Evolutionary conservation across 1,140 invertebrate genomes (phyloP), one percentile per base, ranked within the genome.

Genomic region (Zaprionus ghesquierei): DNA sequence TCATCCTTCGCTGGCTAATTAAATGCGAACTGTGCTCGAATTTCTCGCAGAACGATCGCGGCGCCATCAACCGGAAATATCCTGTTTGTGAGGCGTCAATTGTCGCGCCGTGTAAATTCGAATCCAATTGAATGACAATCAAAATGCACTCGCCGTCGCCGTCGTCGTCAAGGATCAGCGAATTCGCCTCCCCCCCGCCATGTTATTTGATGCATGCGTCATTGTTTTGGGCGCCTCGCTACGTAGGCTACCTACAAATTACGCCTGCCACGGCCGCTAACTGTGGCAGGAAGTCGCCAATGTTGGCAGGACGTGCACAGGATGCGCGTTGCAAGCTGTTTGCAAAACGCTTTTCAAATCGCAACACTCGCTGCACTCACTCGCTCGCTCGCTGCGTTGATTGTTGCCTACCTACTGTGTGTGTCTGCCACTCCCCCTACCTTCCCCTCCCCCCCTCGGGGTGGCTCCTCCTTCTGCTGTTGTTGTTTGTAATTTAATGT

Each of bases 71-170:
- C 35, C 64, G 79, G 75, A 82, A 70, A 69, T 70, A 68, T 79
- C 68, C 84, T 89, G 84, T 89, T 89, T 84, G 69, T 53, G 55
- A 89, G 84, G 84, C 84, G 84, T 89, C 85, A 89, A 89, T 87
- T 89, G 79, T 89, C 84, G 89, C 85, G 81, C 84, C 29, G 20
- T 38, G 75, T 68, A 84, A 87, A 87, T 85, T 90, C 89, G 84
- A 90, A 90, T 90, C 80, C 89, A 90, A 90, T 90, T 90, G 89
- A 90, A 90, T 90, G 78, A 90, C 89, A 90, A 90, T 90, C 84
- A 90, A 90, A 89, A 84, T 73, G 74, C 81, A 80, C 73, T 74
- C 68, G 69, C 59, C 60, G 59, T 38, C 10, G 55, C 35, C 27
- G n/a, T 29, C 55, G 44, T 50, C 61, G 62, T 71, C 53, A 58